These are phyloP conservation scores for Eutolmus rufibarbis DNA, from an alignment of 2,888 invertebrate genomes.

Conservation along the genomic window DNA sequence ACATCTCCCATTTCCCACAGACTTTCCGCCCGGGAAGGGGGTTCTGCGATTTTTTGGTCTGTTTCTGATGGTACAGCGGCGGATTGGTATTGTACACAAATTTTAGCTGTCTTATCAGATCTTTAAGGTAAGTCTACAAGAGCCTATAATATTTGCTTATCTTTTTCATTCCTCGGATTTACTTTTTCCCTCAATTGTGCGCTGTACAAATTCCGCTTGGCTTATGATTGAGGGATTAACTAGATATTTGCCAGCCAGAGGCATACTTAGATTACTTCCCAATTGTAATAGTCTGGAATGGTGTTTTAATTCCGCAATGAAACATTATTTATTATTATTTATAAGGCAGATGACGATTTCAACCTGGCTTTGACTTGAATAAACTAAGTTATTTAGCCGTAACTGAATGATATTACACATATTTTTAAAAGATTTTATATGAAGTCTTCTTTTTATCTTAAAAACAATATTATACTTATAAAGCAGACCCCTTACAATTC, in stretches of 20 bases:
- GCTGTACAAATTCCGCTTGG: constrained; percentile 24
- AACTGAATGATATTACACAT: no score
- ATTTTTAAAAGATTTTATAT: no score
- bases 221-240: constrained; percentile 38
- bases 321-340: neutral
- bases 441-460: no score
- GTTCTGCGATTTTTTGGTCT: constrained; percentile 3
- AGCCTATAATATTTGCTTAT: constrained; percentile 15
- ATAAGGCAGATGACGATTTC: neutral
- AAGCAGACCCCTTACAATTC: no score
- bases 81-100: constrained; percentile 29
- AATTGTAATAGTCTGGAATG: neutral
- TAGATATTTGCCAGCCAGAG: neutral
- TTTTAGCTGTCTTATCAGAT: constrained; percentile 24
- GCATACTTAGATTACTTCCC: neutral
- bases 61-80: constrained; percentile 12
- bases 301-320: neutral
- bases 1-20: neutral
- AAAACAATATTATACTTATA: no score
- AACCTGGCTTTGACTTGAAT: neutral
- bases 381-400: no score
- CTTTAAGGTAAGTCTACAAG: constrained; percentile 30
- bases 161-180: neutral
- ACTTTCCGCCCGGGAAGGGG: neutral
- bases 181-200: neutral